Evolutionary conservation across 2,888 invertebrate genomes (phyloP), one percentile per base, ranked within the genome.

Genomic region (Julus scandinavius): DNA sequence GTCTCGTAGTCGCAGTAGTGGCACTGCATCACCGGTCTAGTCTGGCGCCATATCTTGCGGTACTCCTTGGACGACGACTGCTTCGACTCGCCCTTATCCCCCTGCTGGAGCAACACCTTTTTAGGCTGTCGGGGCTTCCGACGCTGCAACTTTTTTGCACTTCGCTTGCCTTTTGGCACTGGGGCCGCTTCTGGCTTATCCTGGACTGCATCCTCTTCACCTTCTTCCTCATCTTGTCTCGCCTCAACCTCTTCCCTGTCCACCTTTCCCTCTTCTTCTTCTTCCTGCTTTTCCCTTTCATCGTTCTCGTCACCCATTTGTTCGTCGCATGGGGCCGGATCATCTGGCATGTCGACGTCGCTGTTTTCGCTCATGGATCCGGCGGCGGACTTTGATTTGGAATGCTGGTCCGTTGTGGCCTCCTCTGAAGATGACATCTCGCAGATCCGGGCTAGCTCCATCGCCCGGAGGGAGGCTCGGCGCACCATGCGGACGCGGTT

Each of bases 41-140:
- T 87, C 87, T 87, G 87, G 5, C 87, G 50, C 87, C 87, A 87
- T n/a, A 58, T 20, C 58, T 87, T 87, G 40, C 58, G n/a, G 58
- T 87, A 87, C 58, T 87, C 87, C 50, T 85, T 85, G 20, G n/a
- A 80, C 38, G 80, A 80, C 29, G 38, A 80, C 38, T 3, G 13
- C 85, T 41, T 9, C 49, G 49, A 29, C 45, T 85, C 85, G 11
- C 85, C 85, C 29, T 45, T 85, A 11, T 49, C 85, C 13, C 45
- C 45, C 38, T 80, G 80, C 38, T 38, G 13, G 2, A 29, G 80
- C 1, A 80, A 29, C 13, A 80, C 80, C 38, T 80, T 80, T 29
- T 80, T 80, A 38, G 80, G 80, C 80, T 80, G 80, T 7, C 29
- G 29, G 38, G 80, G 80, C 38, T 80, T 80, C 38, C 80, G 6